Evolutionary conservation across 2,113 vertebrate species (phyloP), one percentile per base, ranked within the genome.

Genomic region (Oncorhynchus kisutch): DNA sequence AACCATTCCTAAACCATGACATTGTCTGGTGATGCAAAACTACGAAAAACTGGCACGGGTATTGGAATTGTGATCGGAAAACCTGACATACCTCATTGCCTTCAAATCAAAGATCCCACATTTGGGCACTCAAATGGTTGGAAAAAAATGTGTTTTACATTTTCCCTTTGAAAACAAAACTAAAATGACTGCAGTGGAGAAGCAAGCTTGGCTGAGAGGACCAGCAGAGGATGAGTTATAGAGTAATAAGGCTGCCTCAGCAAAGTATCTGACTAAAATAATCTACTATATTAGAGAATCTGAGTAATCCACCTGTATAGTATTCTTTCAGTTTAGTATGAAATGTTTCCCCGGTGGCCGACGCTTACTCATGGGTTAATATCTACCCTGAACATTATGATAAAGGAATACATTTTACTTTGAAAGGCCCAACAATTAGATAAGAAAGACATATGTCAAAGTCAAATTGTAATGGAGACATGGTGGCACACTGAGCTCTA

Each of bases 121-220:
- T 45, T 45, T 9, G 81, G 88, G 86, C 81, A 79, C 72, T 77
- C 74, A 65, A 65, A 73, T 87, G 78, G 84, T 78, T 77, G 80
- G 81, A 84, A 86, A 90, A 90, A 91, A 92, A 93, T 90, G 83
- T 93, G 90, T 89, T 87, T 94, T 82, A 81, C 71, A 90, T 92
- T 92, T 92, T 89, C 84, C 76, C 49, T 90, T 88, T 82, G 70
- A 86, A 84, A 81, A 88, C 82, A 81, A 84, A 81, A 83, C 74
- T 81, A 65, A 78, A 87, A 74, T 77, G 84, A 86, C 81, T 79
- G 75, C 81, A 79, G 78, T 75, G 64, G 78, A 74, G 81, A 85
- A 72, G 74, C 81, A 70, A 76, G 2, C 39, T 39, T 39, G 84
- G 73, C 70, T 67, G 70, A 74, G 66, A 73, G 70, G 74, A 74